Evolutionary conservation across 2,888 invertebrate genomes (phyloP), one percentile per base, ranked within the genome.

Genomic region (Leistus spinibarbis): DNA sequence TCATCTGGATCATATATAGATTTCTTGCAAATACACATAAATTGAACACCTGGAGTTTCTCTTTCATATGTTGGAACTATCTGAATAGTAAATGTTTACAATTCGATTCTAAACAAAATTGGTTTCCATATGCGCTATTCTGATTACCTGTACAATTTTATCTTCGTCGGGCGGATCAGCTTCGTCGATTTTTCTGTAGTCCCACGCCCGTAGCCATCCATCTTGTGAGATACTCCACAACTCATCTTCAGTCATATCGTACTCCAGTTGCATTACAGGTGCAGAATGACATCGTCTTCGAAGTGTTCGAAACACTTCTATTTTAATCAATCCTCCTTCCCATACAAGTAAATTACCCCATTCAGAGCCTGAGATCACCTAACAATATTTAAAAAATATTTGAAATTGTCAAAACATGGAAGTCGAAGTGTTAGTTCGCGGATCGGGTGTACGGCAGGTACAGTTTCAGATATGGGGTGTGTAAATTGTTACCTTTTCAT

Each of bases 311-410:
- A 91, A 91, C 0, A 96, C 91, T 88, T 96, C 95, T 53, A 95
- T 86, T 84, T 95, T 95, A 10, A 97, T 96, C 0, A 95, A 87
- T 0, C 95, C 95, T 63, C 91, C 95, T 81, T 97, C 95, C 97
- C 97, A 97, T 0, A 97, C 88, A 56, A 97, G 86, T 82, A 97
- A 91, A 83, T 97, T 97, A 0, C 97, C 97, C 96, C 96, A 96
- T 80, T 93, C 92, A 80, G 93, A 93, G 0, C 96, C 95, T 0
- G 96, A 95, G 54, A 97, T 86, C 0, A 95, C 90, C 92, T 92
- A 79, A 66, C 22, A 66, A 69, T 60, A 22, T 13, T 17, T 7
- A 3, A 27, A 62, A 20, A 20, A 62, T 17, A 9, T 53, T n/a
- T 57, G 60, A 57, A 16, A 57, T 57, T 62, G 20, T 9, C 20